Evolutionary conservation across 2,113 vertebrate genomes (phyloP), one percentile per base, ranked within the genome.

Genomic region (Hepsetus odoe): DNA sequence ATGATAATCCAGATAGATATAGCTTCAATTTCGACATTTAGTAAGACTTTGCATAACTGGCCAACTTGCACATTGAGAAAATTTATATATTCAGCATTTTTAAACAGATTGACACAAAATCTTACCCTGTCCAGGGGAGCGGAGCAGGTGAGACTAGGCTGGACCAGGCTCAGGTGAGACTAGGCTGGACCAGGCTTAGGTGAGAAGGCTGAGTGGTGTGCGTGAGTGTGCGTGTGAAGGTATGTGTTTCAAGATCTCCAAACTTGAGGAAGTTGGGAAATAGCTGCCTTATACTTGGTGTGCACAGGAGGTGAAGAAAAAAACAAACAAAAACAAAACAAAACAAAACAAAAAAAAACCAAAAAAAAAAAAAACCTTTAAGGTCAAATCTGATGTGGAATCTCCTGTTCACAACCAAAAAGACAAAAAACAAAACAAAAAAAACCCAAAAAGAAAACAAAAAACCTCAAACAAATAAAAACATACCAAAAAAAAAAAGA

Each of bases 121-220:
- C 90, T 90, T 90, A 93, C 93, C 92, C 93, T 92, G 93, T 93
- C 91, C 92, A 90, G 86, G 82, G 86, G 88, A 89, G 90, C 85
- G 88, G 93, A 92, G 89, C 92, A 92, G 93, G 93, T 85, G 87
- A 89, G 90, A 90, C 88, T 81, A 82, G 80, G 38, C 42, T 16
- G 82, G 86, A 88, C 89, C 89, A 84, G 89, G 93, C 91, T 88
- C 92, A 92, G 92, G 92, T 86, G 87, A 89, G 90, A 90, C 88
- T 81, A 89, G 88, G 86, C 88, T 90, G 90, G 89, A 90, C 86
- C 88, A 87, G 90, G 85, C 88, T 86, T 61, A 82, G 86, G 78
- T 85, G 89, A 90, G 88, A 93, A 92, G 93, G 90, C 91, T 88
- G 90, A 90, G 89, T 89, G 90, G 90, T 92, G 91, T 85, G 89